Conservation (phyloP, 2,797 vertebrate species). For the Pogoniulus pusillus region DNA sequence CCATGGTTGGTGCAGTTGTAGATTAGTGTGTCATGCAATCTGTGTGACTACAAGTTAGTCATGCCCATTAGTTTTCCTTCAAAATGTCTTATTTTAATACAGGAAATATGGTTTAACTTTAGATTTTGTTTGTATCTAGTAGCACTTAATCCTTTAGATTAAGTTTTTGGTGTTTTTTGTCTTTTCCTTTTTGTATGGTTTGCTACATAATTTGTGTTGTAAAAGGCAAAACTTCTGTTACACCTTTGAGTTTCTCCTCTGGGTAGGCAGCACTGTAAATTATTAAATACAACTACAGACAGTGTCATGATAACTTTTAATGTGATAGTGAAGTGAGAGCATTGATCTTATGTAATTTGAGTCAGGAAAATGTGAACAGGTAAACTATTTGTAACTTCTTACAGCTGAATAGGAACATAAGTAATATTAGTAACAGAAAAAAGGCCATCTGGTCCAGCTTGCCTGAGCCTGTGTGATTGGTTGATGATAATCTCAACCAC, state of each 20-base stretch:
- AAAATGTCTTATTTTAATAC: slow-evolving; percentile 22
- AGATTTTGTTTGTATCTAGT: slow-evolving; percentile 19
- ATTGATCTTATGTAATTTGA: slow-evolving; percentile 70
- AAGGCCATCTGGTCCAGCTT: slow-evolving; percentile 54
- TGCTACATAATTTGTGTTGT: neutral
- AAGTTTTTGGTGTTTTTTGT: neutral
- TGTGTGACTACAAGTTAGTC: slow-evolving; percentile 38
- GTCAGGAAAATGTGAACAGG: slow-evolving; percentile 61
- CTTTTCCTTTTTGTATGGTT: neutral
- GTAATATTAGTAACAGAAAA: slow-evolving; percentile 64
- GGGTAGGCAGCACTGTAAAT: slow-evolving; percentile 42
- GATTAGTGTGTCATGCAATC: slow-evolving; percentile 1
- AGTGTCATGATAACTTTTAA: slow-evolving; percentile 65
- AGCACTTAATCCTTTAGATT: slow-evolving; percentile 5
- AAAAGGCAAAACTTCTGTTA: slow-evolving; percentile 23
- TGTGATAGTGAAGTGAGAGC: slow-evolving; percentile 62
- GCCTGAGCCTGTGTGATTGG: slow-evolving; percentile 37
- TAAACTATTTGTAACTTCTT: slow-evolving; percentile 70
- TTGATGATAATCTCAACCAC: slow-evolving; percentile 66
- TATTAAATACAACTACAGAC: slow-evolving; percentile 57
- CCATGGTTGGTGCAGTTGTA: slow-evolving; percentile 5
- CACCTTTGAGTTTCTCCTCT: neutral
- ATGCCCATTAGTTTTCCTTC: slow-evolving; percentile 23
- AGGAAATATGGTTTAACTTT: slow-evolving; percentile 21
- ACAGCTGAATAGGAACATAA: slow-evolving; percentile 59